Conservation (phyloP, 1,140 invertebrate species). For the Ostrea edulis region DNA sequence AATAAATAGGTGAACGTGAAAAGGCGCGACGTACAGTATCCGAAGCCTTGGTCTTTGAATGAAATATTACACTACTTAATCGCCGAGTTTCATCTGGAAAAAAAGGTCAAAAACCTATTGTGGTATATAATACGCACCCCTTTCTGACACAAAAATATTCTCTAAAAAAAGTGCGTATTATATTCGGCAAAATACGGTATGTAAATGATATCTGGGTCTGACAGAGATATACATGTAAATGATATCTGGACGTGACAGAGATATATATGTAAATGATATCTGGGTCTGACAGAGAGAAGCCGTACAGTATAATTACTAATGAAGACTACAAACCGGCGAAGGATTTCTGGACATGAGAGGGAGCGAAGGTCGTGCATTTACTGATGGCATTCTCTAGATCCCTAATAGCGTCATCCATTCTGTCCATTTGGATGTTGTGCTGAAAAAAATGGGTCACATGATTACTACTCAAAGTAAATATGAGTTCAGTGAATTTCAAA, state of each 20-base stretch:
- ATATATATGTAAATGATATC: background rate
- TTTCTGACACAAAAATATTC: too few relatives aligned
- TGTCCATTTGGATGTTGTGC: slow-evolving; percentile 90
- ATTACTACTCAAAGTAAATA: too few relatives aligned
- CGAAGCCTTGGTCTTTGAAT: too few relatives aligned
- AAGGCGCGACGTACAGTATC: too few relatives aligned
- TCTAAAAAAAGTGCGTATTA: too few relatives aligned
- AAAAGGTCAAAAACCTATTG: too few relatives aligned
- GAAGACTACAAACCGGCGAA: background rate
- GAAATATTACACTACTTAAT: too few relatives aligned
- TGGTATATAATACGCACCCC: too few relatives aligned
- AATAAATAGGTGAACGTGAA: too few relatives aligned
- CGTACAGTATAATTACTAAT: background rate
- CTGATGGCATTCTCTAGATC: slow-evolving; percentile 92
- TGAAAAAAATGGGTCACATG: slow-evolving; percentile 78
- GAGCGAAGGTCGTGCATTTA: slow-evolving; percentile 89
- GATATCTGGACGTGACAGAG: background rate
- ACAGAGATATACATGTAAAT: background rate
- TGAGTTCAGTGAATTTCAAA: too few relatives aligned
- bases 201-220: background rate
- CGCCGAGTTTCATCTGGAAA: too few relatives aligned
- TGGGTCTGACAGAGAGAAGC: background rate
- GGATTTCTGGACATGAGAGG: slow-evolving; percentile 91
- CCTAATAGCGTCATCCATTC: slow-evolving; percentile 87
- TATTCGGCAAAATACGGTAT: too few relatives aligned